Evolutionary conservation across 2,888 invertebrate genomes (phyloP).

Genomic region (Melanargia galathea): DNA sequence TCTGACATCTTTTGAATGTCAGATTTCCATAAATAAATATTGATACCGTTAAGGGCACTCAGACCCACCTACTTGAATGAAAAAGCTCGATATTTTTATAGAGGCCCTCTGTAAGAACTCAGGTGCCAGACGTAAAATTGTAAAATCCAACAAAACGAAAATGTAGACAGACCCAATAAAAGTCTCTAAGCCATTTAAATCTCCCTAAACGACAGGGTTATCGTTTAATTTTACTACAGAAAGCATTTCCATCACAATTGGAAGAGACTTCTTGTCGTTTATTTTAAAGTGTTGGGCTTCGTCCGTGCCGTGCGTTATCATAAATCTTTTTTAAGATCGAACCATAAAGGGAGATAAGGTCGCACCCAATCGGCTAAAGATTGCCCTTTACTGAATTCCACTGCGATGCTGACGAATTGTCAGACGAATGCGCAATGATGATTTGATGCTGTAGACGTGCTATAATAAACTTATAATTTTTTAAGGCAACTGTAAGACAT

Average conservation of each 20-base stretch:
- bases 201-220: conserved; percentile 79
- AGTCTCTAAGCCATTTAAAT: conserved; percentile 75
- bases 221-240: conserved; percentile 82
- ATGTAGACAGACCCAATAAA: conserved; percentile 71
- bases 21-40: conserved; percentile 15
- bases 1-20: neutral
- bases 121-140: conserved; percentile 60
- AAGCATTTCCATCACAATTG: conserved; percentile 82
- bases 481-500: no score
- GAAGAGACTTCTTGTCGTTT: conserved; percentile 81
- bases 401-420: conserved; percentile 76
- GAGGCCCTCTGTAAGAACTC: conserved; percentile 41
- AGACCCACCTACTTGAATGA: conserved; percentile 9
- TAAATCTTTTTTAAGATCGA: conserved; percentile 81
- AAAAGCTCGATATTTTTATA: conserved; percentile 17
- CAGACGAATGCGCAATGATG: conserved; percentile 50
- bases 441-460: conserved; percentile 46
- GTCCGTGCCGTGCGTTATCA: conserved; percentile 78
- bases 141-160: conserved; percentile 47
- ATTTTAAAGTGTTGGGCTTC: conserved; percentile 78
- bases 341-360: conserved; percentile 80
- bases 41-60: conserved; percentile 12
- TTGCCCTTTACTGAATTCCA: conserved; percentile 71
- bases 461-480: no score
- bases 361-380: conserved; percentile 77